These are phyloP conservation scores for Apodemia zela DNA, from an alignment of 2,888 invertebrate genomes.

Conservation along the genomic window DNA sequence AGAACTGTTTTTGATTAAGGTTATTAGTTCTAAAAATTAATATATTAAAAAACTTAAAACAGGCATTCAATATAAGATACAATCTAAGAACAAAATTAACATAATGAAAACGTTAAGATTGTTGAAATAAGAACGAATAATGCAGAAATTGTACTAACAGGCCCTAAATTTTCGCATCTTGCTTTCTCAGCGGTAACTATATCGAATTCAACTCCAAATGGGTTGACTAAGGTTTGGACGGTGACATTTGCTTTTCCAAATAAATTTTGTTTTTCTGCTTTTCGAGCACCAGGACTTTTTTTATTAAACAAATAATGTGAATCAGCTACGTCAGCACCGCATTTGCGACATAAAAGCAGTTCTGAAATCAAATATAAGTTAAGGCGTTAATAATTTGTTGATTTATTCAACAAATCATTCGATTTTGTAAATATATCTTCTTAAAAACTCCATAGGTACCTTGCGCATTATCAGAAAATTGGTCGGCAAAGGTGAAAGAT, in stretches of 20 bases:
- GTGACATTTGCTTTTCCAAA: slow-evolving; percentile 76
- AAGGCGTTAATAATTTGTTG: not conserved
- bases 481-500: not conserved
- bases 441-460: slow-evolving; percentile 27
- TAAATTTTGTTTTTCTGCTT: slow-evolving; percentile 68
- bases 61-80: too few relatives aligned
- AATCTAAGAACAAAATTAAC: too few relatives aligned
- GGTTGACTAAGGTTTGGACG: slow-evolving; percentile 78
- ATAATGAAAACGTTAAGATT: too few relatives aligned
- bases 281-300: slow-evolving; percentile 69
- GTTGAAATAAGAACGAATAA: too few relatives aligned
- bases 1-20: too few relatives aligned
- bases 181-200: slow-evolving; percentile 75
- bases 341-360: slow-evolving; percentile 78
- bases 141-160: slow-evolving; percentile 51
- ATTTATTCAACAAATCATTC: not conserved
- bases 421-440: too few relatives aligned
- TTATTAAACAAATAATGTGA: slow-evolving; percentile 73
- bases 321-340: slow-evolving; percentile 80
- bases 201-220: slow-evolving; percentile 76
- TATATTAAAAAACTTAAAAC: too few relatives aligned
- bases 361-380: slow-evolving; percentile 55
- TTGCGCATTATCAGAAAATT: slow-evolving; percentile 31
- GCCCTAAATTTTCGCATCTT: slow-evolving; percentile 74
- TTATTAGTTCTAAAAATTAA: too few relatives aligned